A percentile compares a stretch with the other conserved stretches of the same genome.
Conservation (phyloP, 1,140 invertebrate species). For the Drosophila orosa region DNA sequence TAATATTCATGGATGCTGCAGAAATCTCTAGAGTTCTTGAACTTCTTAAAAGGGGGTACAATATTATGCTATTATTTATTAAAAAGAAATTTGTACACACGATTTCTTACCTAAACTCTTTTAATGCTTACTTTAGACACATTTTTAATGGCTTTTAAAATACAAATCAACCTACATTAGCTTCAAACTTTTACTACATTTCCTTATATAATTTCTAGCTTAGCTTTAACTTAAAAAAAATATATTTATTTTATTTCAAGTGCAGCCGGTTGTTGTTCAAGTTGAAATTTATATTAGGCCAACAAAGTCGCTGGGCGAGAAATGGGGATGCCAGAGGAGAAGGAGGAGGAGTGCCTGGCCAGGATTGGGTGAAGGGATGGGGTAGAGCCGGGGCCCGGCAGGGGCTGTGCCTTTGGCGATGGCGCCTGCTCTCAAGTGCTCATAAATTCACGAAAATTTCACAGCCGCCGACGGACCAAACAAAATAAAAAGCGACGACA, state of each 20-base stretch:
- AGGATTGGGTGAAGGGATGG: background rate
- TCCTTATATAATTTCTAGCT: background rate
- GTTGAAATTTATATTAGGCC: conserved; percentile 80
- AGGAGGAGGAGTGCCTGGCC: conserved; percentile 2
- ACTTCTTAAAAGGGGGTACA: background rate
- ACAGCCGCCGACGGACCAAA: conserved; percentile 74
- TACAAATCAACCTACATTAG: background rate
- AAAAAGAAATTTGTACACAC: background rate
- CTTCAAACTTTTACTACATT: background rate
- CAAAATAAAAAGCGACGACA: conserved; percentile 59
- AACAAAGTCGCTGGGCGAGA: conserved; percentile 65
- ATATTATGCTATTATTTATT: background rate
- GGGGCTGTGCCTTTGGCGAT: conserved; percentile 49
- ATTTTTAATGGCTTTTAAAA: background rate
- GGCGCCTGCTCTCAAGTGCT: conserved; percentile 80
- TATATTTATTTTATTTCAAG: conserved; percentile 6
- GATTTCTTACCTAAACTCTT: background rate
- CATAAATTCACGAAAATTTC: conserved; percentile 81
- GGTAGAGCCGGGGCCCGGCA: conserved; percentile 3
- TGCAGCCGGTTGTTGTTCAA: conserved; percentile 65
- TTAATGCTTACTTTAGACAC: background rate
- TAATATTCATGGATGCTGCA: background rate
- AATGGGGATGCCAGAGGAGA: background rate
- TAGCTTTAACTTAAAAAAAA: background rate
- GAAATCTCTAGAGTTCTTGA: background rate